Evolutionary conservation across 2,888 invertebrate genomes (phyloP).

Genomic region (Ischnura elegans): DNA sequence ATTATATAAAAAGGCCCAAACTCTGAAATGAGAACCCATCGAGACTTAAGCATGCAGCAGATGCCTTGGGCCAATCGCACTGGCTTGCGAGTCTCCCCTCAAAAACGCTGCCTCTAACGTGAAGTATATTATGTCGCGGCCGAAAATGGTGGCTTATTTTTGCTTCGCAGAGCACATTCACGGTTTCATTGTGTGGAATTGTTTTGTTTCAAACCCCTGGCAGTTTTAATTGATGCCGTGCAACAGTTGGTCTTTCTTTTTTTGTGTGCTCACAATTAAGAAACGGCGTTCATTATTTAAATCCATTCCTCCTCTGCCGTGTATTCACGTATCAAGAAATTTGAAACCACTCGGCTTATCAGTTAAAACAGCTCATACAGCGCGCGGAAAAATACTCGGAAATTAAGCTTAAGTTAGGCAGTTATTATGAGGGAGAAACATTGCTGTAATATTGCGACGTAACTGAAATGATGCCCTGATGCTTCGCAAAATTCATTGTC

Average conservation of each 20-base stretch:
- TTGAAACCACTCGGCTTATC: too few species aligned
- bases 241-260: slow-evolving; percentile 22
- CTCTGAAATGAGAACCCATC: too few species aligned
- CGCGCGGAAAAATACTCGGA: too few species aligned
- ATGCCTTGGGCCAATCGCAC: background rate
- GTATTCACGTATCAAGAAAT: background rate
- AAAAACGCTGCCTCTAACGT: background rate
- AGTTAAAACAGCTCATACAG: too few species aligned
- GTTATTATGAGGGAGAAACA: too few species aligned
- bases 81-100: too few species aligned
- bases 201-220: slow-evolving; percentile 2
- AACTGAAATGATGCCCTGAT: too few species aligned
- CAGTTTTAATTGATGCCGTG: slow-evolving; percentile 13
- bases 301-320: background rate
- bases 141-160: background rate
- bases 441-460: too few species aligned
- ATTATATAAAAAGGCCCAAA: too few species aligned
- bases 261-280: background rate
- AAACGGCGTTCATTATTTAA: background rate
- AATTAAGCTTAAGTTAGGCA: too few species aligned
- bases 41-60: background rate
- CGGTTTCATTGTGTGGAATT: background rate
- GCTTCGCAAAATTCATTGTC: too few species aligned
- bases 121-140: background rate
- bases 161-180: background rate